A percentile compares a stretch with the other conserved stretches of the same genome.
These are phyloP conservation scores for Ctena decussata DNA, from an alignment of 2,888 invertebrate species.

Conservation along the genomic window DNA sequence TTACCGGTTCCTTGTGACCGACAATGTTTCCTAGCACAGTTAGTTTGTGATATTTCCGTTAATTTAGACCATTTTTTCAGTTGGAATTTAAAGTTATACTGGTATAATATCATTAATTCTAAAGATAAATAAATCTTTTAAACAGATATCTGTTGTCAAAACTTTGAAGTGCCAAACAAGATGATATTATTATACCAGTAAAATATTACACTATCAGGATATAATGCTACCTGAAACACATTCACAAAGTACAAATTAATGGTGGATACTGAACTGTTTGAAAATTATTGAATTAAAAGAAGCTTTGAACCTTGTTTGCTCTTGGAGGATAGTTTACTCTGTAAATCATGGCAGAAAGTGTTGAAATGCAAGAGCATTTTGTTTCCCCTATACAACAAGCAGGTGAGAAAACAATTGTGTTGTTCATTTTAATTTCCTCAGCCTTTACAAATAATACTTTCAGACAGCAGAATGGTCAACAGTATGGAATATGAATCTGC, in stretches of 20 bases:
- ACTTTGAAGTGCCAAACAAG: not conserved
- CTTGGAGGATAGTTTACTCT: no score
- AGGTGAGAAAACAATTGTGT: slow-evolving; percentile 75
- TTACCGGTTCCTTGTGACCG: not conserved
- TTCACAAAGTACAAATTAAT: no score
- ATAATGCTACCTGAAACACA: no score
- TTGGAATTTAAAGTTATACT: not conserved
- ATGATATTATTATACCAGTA: not conserved
- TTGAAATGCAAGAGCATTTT: slow-evolving; percentile 66
- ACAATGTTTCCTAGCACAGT: not conserved
- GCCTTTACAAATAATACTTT: no score
- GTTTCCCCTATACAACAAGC: slow-evolving; percentile 75
- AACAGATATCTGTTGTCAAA: not conserved
- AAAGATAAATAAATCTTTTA: not conserved
- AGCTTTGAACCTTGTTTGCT: no score
- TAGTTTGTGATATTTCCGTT: no score
- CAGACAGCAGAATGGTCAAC: no score
- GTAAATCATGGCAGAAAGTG: slow-evolving; percentile 60
- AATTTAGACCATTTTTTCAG: not conserved
- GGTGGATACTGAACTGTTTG: no score
- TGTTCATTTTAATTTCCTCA: no score
- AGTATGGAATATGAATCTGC: no score
- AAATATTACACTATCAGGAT: not conserved
- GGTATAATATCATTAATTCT: not conserved
- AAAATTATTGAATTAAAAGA: no score